Percentiles rank a stretch among this genome's conserved stretches.
Conservation (phyloP, 2,888 invertebrate species). For the Penaeus monodon region DNA sequence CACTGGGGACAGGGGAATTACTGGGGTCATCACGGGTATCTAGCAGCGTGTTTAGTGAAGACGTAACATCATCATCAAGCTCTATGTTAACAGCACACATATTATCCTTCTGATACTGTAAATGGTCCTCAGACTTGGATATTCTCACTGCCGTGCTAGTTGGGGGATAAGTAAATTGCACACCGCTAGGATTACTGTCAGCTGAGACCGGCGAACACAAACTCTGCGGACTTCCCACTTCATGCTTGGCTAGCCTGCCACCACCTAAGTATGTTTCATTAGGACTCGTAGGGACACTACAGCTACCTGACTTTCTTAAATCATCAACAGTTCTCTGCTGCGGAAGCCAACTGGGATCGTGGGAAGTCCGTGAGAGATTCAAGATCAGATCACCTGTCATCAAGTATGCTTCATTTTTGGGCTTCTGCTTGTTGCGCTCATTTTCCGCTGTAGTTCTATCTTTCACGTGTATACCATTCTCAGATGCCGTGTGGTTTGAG, state of each 20-base stretch:
- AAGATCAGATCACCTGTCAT: constrained; percentile 98
- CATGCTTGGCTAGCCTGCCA: constrained; percentile 48
- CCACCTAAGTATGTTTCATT: constrained; percentile 70
- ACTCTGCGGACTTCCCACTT: constrained; percentile 62
- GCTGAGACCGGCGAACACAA: constrained; percentile 60
- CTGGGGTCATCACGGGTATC: constrained; percentile 75
- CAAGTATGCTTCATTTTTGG: constrained; percentile 89
- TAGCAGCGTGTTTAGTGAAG: constrained; percentile 89
- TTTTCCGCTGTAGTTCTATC: constrained; percentile 41
- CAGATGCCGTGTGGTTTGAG: constrained; percentile 44
- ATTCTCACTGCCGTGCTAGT: constrained; percentile 82
- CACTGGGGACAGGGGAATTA: constrained; percentile 37
- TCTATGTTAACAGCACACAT: constrained; percentile 90
- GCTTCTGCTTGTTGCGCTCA: constrained; percentile 65
- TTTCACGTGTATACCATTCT: constrained; percentile 39
- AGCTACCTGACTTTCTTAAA: constrained; percentile 50
- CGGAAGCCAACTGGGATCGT: constrained; percentile 74
- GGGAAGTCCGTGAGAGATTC: constrained; percentile 87
- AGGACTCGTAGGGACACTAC: constrained; percentile 78
- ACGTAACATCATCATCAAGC: constrained; percentile 92
- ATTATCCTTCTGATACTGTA: constrained; percentile 83
- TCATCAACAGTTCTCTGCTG: constrained; percentile 67
- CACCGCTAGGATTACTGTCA: constrained; percentile 56
- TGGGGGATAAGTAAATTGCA: constrained; percentile 66
- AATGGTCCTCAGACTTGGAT: constrained; percentile 91